Evolutionary conservation across 1,140 invertebrate species (phyloP).

Genomic region (Eciton burchellii): DNA sequence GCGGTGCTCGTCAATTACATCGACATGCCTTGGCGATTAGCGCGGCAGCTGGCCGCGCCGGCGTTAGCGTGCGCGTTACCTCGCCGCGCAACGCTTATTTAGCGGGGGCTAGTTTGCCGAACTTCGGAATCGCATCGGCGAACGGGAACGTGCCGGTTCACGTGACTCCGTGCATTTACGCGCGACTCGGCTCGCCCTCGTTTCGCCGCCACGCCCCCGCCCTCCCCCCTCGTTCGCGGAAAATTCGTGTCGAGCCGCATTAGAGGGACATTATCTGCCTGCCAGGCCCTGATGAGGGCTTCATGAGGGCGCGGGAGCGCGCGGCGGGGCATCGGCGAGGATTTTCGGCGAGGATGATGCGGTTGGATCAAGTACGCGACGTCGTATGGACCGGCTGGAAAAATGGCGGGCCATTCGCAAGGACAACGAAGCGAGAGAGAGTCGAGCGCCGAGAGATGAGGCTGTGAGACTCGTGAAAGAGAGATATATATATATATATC

Average conservation of each 20-base stretch:
- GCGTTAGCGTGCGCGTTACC: conserved; percentile 25
- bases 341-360: conserved; percentile 53
- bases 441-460: conserved; percentile 52
- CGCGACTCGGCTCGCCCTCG: conserved; percentile 4
- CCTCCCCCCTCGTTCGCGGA: conserved; percentile 42
- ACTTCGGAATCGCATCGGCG: conserved; percentile 22
- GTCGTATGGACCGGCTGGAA: conserved; percentile 51
- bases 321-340: conserved; percentile 11
- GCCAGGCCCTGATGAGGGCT: conserved; percentile 49
- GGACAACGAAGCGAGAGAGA: conserved; percentile 69
- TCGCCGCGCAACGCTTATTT: conserved; percentile 13
- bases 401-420: conserved; percentile 53
- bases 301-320: conserved; percentile 10
- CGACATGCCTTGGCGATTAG: not conserved
- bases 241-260: conserved; percentile 45
- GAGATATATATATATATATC: no score
- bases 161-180: conserved; percentile 23
- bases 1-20: not conserved
- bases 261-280: conserved; percentile 53
- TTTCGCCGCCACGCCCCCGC: no score
- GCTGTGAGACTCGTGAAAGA: conserved; percentile 47
- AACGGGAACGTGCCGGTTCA: conserved; percentile 5
- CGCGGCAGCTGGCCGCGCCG: not conserved
- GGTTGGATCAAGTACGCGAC: conserved; percentile 41
- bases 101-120: conserved; percentile 29